Evolutionary conservation across 1,140 invertebrate genomes (phyloP).

Genomic region (Sitobion miscanthi): DNA sequence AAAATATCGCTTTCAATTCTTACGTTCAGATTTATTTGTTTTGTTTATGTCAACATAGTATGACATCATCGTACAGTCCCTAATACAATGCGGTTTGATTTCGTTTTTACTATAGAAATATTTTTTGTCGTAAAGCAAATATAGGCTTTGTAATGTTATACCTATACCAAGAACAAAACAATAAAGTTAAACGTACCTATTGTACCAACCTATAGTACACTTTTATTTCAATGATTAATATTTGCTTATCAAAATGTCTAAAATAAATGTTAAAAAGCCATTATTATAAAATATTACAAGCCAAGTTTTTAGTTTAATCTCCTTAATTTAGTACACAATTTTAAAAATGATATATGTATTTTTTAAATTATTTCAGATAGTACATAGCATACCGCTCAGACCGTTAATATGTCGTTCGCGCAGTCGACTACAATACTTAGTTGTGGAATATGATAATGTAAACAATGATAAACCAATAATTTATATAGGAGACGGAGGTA

Average conservation of each 20-base stretch:
- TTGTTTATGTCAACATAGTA: neutral
- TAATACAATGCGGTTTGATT: neutral
- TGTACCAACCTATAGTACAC: neutral
- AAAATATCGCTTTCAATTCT: neutral
- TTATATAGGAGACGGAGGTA: slow-evolving; percentile 43
- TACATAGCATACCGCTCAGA: neutral
- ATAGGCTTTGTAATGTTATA: neutral
- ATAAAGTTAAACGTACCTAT: neutral
- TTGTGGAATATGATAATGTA: slow-evolving; percentile 37
- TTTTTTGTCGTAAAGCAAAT: neutral
- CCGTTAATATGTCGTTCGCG: neutral
- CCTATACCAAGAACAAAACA: no score
- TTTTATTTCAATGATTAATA: neutral
- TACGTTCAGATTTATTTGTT: neutral
- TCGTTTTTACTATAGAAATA: neutral
- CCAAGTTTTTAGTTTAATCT: neutral
- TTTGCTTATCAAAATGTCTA: neutral
- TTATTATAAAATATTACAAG: neutral
- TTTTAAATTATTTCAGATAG: neutral
- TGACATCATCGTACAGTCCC: neutral
- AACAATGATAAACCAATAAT: slow-evolving; percentile 35
- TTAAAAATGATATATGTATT: neutral
- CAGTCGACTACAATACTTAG: slow-evolving; percentile 44
- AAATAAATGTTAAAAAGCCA: neutral
- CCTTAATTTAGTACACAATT: neutral